These are phyloP conservation scores for Drosophila watanabei DNA, from an alignment of 1,140 invertebrate genomes.

Conservation along the genomic window DNA sequence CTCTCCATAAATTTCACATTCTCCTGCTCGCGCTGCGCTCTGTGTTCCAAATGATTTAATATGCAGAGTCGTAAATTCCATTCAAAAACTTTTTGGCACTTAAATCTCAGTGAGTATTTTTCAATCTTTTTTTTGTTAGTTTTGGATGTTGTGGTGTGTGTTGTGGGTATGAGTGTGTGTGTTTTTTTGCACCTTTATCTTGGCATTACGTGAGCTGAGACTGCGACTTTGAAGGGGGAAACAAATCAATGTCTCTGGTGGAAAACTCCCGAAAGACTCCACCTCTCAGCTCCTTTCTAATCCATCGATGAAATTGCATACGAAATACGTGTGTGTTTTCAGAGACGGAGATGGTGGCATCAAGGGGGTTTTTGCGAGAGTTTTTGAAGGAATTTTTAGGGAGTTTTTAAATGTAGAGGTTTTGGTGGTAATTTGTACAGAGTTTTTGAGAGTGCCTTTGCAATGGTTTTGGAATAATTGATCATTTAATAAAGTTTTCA, in stretches of 20 bases:
- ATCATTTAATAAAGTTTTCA: no score
- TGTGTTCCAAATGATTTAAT: conserved; percentile 68
- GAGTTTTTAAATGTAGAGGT: neutral
- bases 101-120: conserved; percentile 50
- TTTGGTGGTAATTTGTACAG: neutral
- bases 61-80: conserved; percentile 77
- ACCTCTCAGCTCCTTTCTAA: conserved; percentile 15
- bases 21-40: conserved; percentile 6
- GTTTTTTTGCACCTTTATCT: conserved; percentile 44
- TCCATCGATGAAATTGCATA: conserved; percentile 48
- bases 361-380: no score
- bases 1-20: conserved; percentile 34
- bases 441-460: no score
- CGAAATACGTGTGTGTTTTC: conserved; percentile 8
- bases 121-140: conserved; percentile 24
- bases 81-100: conserved; percentile 58
- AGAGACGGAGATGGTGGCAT: neutral
- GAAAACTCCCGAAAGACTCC: neutral
- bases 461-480: neutral
- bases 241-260: conserved; percentile 64
- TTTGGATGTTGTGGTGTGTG: conserved; percentile 18
- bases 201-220: conserved; percentile 60
- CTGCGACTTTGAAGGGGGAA: conserved; percentile 44
- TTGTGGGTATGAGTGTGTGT: conserved; percentile 27
- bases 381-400: accelerated